Base-by-base conservation (phyloP, 2,797 vertebrate species). In the Antennarius maculatus region DNA sequence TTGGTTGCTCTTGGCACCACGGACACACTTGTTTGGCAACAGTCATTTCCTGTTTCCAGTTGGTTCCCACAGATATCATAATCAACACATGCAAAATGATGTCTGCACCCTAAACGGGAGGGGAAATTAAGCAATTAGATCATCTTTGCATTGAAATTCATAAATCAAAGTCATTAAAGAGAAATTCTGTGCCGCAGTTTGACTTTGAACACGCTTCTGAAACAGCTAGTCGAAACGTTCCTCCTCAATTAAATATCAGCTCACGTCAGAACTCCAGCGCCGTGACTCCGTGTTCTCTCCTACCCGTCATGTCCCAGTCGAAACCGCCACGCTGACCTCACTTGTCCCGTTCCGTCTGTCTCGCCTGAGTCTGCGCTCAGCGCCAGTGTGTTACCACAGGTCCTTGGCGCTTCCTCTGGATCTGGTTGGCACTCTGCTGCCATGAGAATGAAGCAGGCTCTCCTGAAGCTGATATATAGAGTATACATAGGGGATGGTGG, bases 251-350 rank as follows among this genome's bases (percentile, higher is more conserved):
- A 62, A 69, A 74, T 69, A 69, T 74, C 50, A 54, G 70, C 72
- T 60, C 23, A 51, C 66, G 55, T 73, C 66, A 16, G 66, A 42
- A 66, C 64, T 49, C 54, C 39, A 61, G 66, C 49, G 56, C 62
- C 14, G 42, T 70, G 67, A 62, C 73, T 83, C 79, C 55, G 50
- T 67, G 28, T 16, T 53, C 73, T 66, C 64, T 39, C 52, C 46
- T 45, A 69, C 72, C 80, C 76, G 70, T 77, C 79, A 73, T 76
- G 61, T 92, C 90, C 31, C 92, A 93, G 81, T 87, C 72, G 88
- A 93, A 95, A 79, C 93, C 92, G 0, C 31, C 28, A 5, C 34
- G 61, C 92, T 63, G 94, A 95, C 78, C 95, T 96, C 94, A 94
- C 54, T 89, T 90, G 5, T 94, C 61, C 93, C 85, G 91, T 93